phyloP scores from a whole-genome alignment of 1,140 invertebrate genomes.

The Drosophila virilis region DNA sequence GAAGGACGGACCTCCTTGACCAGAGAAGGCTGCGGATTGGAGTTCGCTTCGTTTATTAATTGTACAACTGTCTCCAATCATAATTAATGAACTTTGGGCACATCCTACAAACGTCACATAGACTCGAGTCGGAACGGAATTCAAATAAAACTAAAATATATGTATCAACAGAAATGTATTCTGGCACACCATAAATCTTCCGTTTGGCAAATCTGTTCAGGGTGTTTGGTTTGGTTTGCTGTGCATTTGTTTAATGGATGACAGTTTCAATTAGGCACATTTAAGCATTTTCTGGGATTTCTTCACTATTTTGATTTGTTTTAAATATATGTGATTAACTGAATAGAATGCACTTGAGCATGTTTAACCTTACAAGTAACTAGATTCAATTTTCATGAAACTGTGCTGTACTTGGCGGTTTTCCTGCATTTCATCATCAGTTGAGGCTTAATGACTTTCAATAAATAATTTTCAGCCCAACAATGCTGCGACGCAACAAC shows the following conservation, averaged over 20 bases:
- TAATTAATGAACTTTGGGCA: constrained; percentile 78
- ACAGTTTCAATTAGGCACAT: constrained; percentile 61
- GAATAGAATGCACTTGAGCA: not conserved
- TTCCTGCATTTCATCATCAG: not conserved
- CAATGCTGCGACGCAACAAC: constrained; percentile 20
- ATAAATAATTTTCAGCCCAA: constrained; percentile 39
- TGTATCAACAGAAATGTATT: constrained; percentile 68
- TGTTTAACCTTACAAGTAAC: not conserved
- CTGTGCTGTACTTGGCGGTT: constrained; percentile 9
- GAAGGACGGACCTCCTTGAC: constrained; percentile 29
- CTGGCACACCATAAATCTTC: constrained; percentile 77
- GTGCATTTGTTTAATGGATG: constrained; percentile 45
- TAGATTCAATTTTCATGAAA: not conserved
- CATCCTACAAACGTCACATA: constrained; percentile 55
- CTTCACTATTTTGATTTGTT: constrained; percentile 8
- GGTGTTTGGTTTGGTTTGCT: not conserved
- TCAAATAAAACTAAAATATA: constrained; percentile 57
- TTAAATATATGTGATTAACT: constrained; percentile 1
- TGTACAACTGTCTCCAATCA: constrained; percentile 81
- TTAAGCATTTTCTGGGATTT: constrained; percentile 52
- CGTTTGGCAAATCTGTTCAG: constrained; percentile 61
- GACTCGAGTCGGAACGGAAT: constrained; percentile 31
- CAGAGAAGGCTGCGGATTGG: constrained; percentile 36
- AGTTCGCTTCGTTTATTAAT: constrained; percentile 68
- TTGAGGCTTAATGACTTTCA: constrained; percentile 4